These are phyloP conservation scores for Centropyge bicolor DNA, from an alignment of 2,797 vertebrate species.

Conservation along the genomic window DNA sequence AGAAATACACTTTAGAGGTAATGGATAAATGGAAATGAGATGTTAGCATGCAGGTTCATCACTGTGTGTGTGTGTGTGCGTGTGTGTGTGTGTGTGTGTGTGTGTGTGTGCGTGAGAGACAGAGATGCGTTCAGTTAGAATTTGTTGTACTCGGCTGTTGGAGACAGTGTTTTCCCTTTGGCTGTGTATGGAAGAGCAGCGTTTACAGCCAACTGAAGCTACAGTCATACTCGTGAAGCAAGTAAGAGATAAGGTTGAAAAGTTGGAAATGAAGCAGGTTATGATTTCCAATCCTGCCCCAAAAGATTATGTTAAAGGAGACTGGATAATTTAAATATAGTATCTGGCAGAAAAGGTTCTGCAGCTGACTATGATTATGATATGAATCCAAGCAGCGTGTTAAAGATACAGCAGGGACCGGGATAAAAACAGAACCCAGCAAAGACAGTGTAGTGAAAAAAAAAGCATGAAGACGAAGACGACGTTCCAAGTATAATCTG, in stretches of 20 bases:
- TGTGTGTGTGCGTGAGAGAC: no score
- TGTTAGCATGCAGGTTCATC: constrained; percentile 17
- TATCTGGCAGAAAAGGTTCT: constrained; percentile 42
- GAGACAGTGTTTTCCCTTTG: constrained; percentile 29
- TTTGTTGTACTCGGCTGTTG: constrained; percentile 28
- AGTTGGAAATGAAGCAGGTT: constrained; percentile 30
- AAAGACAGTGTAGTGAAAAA: constrained; percentile 3
- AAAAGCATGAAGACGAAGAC: constrained; percentile 8
- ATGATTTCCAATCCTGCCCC: constrained; percentile 40
- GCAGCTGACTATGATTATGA: constrained; percentile 37
- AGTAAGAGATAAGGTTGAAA: constrained; percentile 30
- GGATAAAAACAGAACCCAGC: constrained; percentile 45
- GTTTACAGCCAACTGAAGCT: constrained; percentile 43
- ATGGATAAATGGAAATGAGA: constrained; percentile 28
- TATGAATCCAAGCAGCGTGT: constrained; percentile 47
- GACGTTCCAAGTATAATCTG: not conserved
- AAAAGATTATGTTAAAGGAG: constrained; percentile 42
- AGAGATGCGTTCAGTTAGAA: constrained; percentile 11
- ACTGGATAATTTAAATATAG: constrained; percentile 40
- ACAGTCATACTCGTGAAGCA: constrained; percentile 29
- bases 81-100: constrained; percentile 19
- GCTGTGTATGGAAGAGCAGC: constrained; percentile 41
- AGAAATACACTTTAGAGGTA: constrained; percentile 6
- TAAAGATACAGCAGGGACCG: constrained; percentile 50
- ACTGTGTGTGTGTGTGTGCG: constrained; percentile 17